Evolutionary conservation across 2,888 invertebrate species (phyloP).

Genomic region (Noctua janthina): DNA sequence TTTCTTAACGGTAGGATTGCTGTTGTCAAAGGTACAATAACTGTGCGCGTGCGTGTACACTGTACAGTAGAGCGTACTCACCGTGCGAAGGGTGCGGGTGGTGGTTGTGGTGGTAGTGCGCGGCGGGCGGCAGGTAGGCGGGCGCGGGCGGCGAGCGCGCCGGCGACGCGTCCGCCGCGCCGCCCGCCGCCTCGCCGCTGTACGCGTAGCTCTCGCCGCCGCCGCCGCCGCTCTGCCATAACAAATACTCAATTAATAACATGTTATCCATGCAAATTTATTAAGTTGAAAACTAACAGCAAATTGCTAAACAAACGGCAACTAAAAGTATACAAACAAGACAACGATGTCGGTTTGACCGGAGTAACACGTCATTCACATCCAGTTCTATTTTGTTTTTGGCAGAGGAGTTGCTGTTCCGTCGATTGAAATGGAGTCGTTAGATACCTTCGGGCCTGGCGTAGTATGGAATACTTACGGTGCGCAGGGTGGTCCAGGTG

Average conservation of each 20-base stretch:
- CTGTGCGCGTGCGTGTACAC: neutral
- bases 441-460: neutral
- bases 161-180: slow-evolving; percentile 85
- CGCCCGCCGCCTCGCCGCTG: slow-evolving; percentile 82
- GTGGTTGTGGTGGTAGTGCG: slow-evolving; percentile 85
- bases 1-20: neutral
- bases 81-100: slow-evolving; percentile 80
- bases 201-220: slow-evolving; percentile 84
- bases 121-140: slow-evolving; percentile 84
- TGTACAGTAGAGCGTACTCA: slow-evolving; percentile 45
- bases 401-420: neutral
- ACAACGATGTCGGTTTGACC: neutral
- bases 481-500: slow-evolving; percentile 86
- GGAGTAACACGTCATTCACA: neutral
- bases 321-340: neutral
- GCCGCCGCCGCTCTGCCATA: slow-evolving; percentile 74
- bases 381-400: neutral
- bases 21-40: neutral
- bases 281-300: neutral
- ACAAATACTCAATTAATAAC: neutral
- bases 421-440: neutral
- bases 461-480: slow-evolving; percentile 66
- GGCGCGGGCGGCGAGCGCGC: slow-evolving; percentile 94
- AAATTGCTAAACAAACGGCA: neutral
- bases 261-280: neutral